These are phyloP conservation scores for Philereme vetulata DNA, from an alignment of 2,888 invertebrate species.

Conservation along the genomic window DNA sequence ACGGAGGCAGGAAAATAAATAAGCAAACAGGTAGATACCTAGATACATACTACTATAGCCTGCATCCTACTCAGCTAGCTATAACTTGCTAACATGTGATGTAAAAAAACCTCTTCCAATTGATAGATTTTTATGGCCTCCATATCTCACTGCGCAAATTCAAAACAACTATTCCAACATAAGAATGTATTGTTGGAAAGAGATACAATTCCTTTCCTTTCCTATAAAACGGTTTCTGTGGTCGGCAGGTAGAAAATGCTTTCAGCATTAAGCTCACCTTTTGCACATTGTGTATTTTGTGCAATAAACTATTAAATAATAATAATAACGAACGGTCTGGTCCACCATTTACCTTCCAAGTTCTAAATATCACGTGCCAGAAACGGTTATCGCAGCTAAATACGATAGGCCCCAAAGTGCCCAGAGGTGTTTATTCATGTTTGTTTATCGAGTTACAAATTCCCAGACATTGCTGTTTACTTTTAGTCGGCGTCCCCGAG, in stretches of 20 bases:
- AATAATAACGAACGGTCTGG: constrained; percentile 5
- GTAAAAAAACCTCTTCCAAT: too few species aligned
- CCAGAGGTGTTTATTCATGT: constrained; percentile 23
- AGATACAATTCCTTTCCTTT: constrained; percentile 7
- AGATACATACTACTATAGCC: too few species aligned
- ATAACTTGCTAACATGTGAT: too few species aligned
- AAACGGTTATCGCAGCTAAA: constrained; percentile 33
- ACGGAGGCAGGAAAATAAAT: too few species aligned
- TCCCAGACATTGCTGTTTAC: constrained; percentile 25
- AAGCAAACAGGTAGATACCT: too few species aligned
- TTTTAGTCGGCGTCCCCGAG: constrained; percentile 12
- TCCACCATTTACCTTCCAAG: constrained; percentile 26
- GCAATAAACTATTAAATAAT: neutral
- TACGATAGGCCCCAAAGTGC: constrained; percentile 30
- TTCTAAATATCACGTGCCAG: constrained; percentile 26
- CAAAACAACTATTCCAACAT: constrained; percentile 5
- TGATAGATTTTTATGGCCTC: too few species aligned
- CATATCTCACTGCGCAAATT: neutral
- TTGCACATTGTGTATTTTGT: too few species aligned
- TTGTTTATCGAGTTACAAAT: constrained; percentile 24
- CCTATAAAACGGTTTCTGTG: neutral
- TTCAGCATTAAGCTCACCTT: too few species aligned
- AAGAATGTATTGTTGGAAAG: neutral
- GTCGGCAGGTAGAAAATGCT: too few species aligned
- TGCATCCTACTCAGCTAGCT: too few species aligned